phyloP scores from a whole-genome alignment of 1,140 invertebrate genomes.

The Pseudomyrmex concolor region DNA sequence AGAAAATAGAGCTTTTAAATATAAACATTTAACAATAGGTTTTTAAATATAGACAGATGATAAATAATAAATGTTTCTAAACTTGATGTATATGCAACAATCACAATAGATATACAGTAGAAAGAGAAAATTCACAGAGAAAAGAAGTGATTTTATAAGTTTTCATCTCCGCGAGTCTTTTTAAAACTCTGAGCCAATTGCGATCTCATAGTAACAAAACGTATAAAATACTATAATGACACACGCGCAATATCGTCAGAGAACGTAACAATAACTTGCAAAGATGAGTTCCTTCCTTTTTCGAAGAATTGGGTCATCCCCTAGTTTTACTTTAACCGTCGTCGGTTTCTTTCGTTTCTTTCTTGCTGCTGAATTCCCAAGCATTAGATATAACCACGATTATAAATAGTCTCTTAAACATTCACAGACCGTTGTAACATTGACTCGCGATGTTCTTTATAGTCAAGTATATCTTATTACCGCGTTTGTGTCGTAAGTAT shows the following conservation, averaged over 20 bases:
- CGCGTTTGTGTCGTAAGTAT: constrained; percentile 39
- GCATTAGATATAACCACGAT: constrained; percentile 27
- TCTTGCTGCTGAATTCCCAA: constrained; percentile 34
- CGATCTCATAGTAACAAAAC: not conserved
- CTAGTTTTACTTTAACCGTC: constrained; percentile 20
- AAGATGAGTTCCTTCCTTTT: not conserved
- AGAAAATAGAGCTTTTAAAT: too few relatives aligned
- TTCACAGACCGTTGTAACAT: constrained; percentile 42
- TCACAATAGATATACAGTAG: too few relatives aligned
- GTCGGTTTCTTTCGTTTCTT: constrained; percentile 21
- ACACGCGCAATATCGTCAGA: not conserved
- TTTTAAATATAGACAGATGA: too few relatives aligned
- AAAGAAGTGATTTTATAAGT: not conserved
- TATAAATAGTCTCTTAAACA: constrained; percentile 50
- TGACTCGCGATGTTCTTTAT: constrained; percentile 39
- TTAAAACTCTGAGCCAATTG: not conserved
- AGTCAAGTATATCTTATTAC: constrained; percentile 50
- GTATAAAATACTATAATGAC: constrained; percentile 29
- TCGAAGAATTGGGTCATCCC: constrained; percentile 29
- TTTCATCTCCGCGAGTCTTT: not conserved
- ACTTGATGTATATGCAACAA: too few relatives aligned
- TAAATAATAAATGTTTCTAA: too few relatives aligned
- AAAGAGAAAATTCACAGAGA: too few relatives aligned
- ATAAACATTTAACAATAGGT: too few relatives aligned
- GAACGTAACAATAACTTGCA: constrained; percentile 18